Percentiles rank a stretch among this genome's conserved stretches.
These are phyloP conservation scores for Microctonus aethiopoides DNA, from an alignment of 2,888 invertebrate species.

Conservation along the genomic window DNA sequence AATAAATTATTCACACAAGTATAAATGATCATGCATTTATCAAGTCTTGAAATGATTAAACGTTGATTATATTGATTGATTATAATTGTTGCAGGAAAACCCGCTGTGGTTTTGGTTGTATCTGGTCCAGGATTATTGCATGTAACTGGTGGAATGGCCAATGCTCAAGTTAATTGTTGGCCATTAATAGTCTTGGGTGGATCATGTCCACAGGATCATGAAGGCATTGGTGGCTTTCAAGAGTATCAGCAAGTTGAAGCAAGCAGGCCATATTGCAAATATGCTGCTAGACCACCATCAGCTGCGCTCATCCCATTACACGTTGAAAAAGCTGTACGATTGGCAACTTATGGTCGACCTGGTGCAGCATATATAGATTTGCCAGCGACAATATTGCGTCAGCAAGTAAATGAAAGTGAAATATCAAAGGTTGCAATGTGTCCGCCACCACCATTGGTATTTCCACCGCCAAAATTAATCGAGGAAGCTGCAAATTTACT, in stretches of 20 bases:
- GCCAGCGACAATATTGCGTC: slow-evolving; percentile 84
- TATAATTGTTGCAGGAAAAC: slow-evolving; percentile 71
- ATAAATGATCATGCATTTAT: no score
- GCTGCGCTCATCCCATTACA: slow-evolving; percentile 86
- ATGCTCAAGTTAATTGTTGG: slow-evolving; percentile 96
- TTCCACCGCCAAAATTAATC: slow-evolving; percentile 79
- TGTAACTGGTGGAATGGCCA: slow-evolving; percentile 94
- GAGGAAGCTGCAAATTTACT: slow-evolving; percentile 78
- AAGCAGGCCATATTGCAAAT: slow-evolving; percentile 90
- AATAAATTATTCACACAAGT: slow-evolving; percentile 42
- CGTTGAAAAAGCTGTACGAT: slow-evolving; percentile 91
- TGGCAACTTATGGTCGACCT: slow-evolving; percentile 86
- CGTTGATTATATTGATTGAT: no score
- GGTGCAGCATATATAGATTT: slow-evolving; percentile 93
- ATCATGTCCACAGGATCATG: slow-evolving; percentile 90
- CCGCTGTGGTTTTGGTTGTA: slow-evolving; percentile 90
- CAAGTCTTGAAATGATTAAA: no score
- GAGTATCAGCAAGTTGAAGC: slow-evolving; percentile 93
- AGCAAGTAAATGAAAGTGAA: slow-evolving; percentile 61
- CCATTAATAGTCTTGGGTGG: slow-evolving; percentile 93
- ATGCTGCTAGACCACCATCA: slow-evolving; percentile 87
- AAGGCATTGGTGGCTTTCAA: slow-evolving; percentile 96
- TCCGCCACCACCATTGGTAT: slow-evolving; percentile 75
- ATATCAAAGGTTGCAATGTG: slow-evolving; percentile 55
- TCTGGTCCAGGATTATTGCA: slow-evolving; percentile 96